Evolutionary conservation across 2,888 invertebrate genomes (phyloP).

Genomic region (Siphlonurus alternatus): DNA sequence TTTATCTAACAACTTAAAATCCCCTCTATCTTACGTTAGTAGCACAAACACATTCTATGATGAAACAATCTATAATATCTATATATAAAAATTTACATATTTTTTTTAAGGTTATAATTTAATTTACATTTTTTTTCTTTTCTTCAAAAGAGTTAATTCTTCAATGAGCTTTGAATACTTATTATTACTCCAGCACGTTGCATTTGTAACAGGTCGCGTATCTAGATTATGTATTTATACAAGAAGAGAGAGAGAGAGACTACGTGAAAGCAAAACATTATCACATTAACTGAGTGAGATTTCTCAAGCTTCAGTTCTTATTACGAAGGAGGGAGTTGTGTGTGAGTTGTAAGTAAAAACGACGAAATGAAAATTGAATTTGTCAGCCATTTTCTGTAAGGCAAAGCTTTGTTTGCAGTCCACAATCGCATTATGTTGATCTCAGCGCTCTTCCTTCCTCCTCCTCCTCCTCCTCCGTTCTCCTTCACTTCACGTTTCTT

Average conservation of each 20-base stretch:
- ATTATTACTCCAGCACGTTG: background rate
- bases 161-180: background rate
- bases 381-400: background rate
- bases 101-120: background rate
- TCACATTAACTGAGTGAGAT: background rate
- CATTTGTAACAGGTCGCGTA: background rate
- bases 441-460: background rate
- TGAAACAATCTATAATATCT: too few relatives aligned
- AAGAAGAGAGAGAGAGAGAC: background rate
- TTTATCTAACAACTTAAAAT: background rate
- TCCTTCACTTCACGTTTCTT: background rate
- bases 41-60: background rate
- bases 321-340: background rate
- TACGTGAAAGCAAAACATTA: background rate
- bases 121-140: background rate
- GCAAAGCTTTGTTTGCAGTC: background rate
- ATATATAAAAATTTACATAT: background rate
- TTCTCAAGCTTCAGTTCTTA: background rate
- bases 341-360: slow-evolving; percentile 1
- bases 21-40: background rate
- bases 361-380: slow-evolving; percentile 4
- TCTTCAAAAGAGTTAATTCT: background rate
- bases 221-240: background rate
- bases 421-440: slow-evolving; percentile 3
- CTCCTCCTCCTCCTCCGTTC: background rate